Conservation (phyloP, 2,113 vertebrate species). For the Saccopteryx leptura region DNA sequence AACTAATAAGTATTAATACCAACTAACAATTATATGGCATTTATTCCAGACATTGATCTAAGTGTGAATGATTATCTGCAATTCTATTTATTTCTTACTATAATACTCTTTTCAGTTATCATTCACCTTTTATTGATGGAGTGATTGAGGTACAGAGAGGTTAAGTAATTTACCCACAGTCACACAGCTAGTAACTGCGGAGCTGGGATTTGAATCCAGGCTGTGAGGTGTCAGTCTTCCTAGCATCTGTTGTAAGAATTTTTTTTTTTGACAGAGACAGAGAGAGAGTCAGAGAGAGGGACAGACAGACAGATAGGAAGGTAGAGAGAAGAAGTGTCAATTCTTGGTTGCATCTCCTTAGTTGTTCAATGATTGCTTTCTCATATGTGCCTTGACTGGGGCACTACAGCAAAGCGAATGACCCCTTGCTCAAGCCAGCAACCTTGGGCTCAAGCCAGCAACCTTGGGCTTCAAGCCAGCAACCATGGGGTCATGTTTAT, state of each 20-base stretch:
- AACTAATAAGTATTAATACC: background rate
- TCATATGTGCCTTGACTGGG: too few relatives aligned
- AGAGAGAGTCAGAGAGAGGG: too few relatives aligned
- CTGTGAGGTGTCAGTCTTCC: background rate
- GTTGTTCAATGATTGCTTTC: too few relatives aligned
- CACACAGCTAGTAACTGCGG: background rate
- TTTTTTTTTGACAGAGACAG: too few relatives aligned
- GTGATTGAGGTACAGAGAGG: background rate
- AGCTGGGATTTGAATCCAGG: background rate
- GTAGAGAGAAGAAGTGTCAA: too few relatives aligned
- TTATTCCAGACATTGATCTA: background rate
- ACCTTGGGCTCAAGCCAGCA: too few relatives aligned
- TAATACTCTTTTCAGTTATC: background rate
- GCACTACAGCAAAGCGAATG: too few relatives aligned
- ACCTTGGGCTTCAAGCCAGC: too few relatives aligned
- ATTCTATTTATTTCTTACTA: background rate
- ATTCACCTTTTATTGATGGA: constrained; percentile 14
- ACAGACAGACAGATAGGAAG: too few relatives aligned
- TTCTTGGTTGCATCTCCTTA: too few relatives aligned
- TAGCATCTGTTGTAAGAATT: background rate
- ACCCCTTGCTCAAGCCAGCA: too few relatives aligned
- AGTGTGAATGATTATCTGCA: background rate
- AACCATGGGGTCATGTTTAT: too few relatives aligned
- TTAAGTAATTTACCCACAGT: background rate
- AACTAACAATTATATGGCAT: constrained; percentile 23